Conservation (phyloP, 64 coral and sea anemone genomes). For the Porites australiensis region DNA sequence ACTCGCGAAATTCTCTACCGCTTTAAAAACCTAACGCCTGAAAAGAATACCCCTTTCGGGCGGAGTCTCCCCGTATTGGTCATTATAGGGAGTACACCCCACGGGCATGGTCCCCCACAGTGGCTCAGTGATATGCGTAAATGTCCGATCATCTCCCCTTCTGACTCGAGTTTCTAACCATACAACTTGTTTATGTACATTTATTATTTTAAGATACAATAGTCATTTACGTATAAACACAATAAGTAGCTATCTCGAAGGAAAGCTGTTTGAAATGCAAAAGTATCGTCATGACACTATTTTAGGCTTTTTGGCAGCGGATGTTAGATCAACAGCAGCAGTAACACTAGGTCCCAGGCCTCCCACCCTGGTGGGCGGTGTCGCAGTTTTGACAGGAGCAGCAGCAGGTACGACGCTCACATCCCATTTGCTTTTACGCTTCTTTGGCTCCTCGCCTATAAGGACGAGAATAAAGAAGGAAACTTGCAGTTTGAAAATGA, state of each 20-base stretch:
- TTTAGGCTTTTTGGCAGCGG: constrained; percentile 78
- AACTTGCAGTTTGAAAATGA: background rate
- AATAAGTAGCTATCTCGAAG: background rate
- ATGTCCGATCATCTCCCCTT: no score
- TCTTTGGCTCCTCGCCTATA: constrained; percentile 63
- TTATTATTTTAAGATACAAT: background rate
- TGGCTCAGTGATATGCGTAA: no score
- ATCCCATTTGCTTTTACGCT: constrained; percentile 83
- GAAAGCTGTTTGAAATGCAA: background rate
- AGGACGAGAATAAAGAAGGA: background rate
- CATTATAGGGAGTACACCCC: no score
- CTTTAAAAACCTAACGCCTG: no score
- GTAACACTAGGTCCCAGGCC: constrained; percentile 14
- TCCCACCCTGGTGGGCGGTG: constrained; percentile 46
- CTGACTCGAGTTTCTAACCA: no score
- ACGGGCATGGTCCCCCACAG: no score
- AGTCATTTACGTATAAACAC: background rate
- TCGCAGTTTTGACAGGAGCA: constrained; percentile 48
- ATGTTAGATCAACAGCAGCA: background rate
- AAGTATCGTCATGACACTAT: background rate
- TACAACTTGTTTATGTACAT: no score
- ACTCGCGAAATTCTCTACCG: no score
- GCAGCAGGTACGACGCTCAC: constrained; percentile 27
- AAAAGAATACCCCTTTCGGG: no score
- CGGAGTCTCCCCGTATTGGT: no score